Percentiles rank a stretch among this genome's conserved stretches.
Evolutionary conservation across 1,140 invertebrate species (phyloP).

Genomic region (Tribolium castaneum): DNA sequence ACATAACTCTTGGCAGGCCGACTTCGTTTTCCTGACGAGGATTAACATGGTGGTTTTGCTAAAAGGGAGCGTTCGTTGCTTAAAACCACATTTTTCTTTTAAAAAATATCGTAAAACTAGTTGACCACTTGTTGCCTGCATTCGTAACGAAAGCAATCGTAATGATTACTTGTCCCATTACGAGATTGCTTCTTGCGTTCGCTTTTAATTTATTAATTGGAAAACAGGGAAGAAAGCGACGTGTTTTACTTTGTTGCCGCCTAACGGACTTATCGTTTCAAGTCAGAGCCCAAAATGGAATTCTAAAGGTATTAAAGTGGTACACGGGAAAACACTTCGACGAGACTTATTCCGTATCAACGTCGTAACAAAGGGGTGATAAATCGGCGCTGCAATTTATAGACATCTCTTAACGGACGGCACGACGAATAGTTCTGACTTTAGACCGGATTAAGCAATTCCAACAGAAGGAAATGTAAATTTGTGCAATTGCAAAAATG

Average conservation of each 20-base stretch:
- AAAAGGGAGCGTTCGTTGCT: neutral
- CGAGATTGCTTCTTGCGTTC: conserved; percentile 4
- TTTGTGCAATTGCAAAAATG: neutral
- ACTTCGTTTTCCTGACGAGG: conserved; percentile 33
- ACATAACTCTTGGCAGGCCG: conserved; percentile 22
- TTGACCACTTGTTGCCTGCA: conserved; percentile 27
- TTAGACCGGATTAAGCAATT: neutral
- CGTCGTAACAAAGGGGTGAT: conserved; percentile 36
- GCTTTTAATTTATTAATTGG: conserved; percentile 13
- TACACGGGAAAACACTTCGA: conserved; percentile 38
- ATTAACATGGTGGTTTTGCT: conserved; percentile 31
- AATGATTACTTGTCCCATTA: conserved; percentile 22
- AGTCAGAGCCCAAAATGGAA: conserved; percentile 15
- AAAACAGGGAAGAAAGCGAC: neutral
- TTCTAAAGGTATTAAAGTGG: conserved; percentile 38
- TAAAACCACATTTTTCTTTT: neutral
- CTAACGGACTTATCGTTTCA: conserved; percentile 1
- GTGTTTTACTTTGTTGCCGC: neutral
- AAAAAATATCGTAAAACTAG: neutral
- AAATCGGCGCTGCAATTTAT: conserved; percentile 28
- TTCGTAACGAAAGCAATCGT: conserved; percentile 14
- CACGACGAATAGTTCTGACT: neutral
- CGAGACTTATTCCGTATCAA: conserved; percentile 34
- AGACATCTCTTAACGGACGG: conserved; percentile 5
- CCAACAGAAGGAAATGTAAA: neutral